These are phyloP conservation scores for Falcaria lacertinaria DNA, from an alignment of 2,888 invertebrate species.

Conservation along the genomic window DNA sequence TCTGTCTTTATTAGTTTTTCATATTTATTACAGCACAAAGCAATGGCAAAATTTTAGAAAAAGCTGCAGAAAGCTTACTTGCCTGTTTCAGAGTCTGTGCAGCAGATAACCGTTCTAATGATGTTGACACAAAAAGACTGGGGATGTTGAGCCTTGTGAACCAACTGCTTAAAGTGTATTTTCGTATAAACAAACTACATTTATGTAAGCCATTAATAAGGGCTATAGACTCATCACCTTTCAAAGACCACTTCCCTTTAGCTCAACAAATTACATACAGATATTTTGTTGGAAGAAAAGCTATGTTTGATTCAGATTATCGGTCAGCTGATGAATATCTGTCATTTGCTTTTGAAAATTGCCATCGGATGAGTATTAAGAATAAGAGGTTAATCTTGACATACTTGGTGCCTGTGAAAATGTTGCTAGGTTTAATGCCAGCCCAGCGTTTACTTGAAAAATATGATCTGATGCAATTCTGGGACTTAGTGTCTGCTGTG, in stretches of 20 bases:
- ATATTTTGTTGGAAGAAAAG: slow-evolving; percentile 97
- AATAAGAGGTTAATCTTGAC: slow-evolving; percentile 96
- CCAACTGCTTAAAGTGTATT: slow-evolving; percentile 96
- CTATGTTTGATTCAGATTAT: slow-evolving; percentile 99
- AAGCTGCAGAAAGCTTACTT: slow-evolving; percentile 95
- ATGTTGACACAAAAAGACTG: slow-evolving; percentile 95
- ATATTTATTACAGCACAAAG: slow-evolving; percentile 56
- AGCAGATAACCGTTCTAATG: slow-evolving; percentile 93
- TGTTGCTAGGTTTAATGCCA: slow-evolving; percentile 98
- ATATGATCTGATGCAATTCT: slow-evolving; percentile 94
- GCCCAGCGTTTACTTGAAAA: slow-evolving; percentile 88
- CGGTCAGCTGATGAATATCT: slow-evolving; percentile 95
- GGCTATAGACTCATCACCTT: slow-evolving; percentile 95
- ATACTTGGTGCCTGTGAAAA: slow-evolving; percentile 97
- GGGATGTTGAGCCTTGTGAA: slow-evolving; percentile 98
- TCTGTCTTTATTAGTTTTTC: not conserved
- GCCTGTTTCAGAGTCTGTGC: slow-evolving; percentile 97
- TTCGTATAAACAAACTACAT: slow-evolving; percentile 93
- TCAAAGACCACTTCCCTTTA: slow-evolving; percentile 93
- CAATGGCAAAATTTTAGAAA: slow-evolving; percentile 89
- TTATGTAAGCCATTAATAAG: slow-evolving; percentile 96
- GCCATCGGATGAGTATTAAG: slow-evolving; percentile 87
- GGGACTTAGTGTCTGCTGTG: slow-evolving; percentile 92
- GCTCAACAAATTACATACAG: slow-evolving; percentile 98
- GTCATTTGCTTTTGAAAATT: slow-evolving; percentile 95